These are phyloP conservation scores for Drosophila sp. DNA, from an alignment of 1,140 invertebrate genomes.

Conservation along the genomic window DNA sequence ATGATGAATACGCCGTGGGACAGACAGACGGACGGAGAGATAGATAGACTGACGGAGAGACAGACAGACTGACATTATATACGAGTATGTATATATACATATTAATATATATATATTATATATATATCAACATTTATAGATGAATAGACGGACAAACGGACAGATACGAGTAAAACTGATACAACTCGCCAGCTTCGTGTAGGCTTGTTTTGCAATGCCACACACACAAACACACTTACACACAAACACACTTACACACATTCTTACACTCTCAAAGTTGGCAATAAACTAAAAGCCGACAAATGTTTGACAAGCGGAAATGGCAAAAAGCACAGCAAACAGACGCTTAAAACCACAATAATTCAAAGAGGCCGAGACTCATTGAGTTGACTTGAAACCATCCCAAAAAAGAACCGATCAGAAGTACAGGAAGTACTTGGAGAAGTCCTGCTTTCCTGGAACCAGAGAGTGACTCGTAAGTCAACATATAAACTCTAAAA, in stretches of 20 bases:
- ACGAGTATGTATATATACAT: too few species aligned
- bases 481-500: background rate
- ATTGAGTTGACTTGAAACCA: conserved; percentile 19
- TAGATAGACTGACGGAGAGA: background rate
- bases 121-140: conserved; percentile 14
- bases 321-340: conserved; percentile 60
- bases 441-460: conserved; percentile 10
- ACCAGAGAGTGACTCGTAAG: background rate
- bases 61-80: conserved; percentile 5
- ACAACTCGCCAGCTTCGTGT: conserved; percentile 59
- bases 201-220: conserved; percentile 72
- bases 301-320: conserved; percentile 82
- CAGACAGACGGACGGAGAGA: conserved; percentile 17
- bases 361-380: conserved; percentile 6
- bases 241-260: conserved; percentile 19
- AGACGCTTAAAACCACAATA: conserved; percentile 30
- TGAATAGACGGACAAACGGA: conserved; percentile 23
- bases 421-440: conserved; percentile 6
- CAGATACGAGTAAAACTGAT: conserved; percentile 47
- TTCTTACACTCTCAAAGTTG: conserved; percentile 36
- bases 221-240: conserved; percentile 30
- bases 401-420: conserved; percentile 8
- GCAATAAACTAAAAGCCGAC: conserved; percentile 80
- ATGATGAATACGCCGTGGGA: conserved; percentile 40
- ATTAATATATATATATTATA: conserved; percentile 4